Base-by-base conservation (phyloP, 2,888 invertebrate genomes). In the Caenorhabditis angaria region DNA sequence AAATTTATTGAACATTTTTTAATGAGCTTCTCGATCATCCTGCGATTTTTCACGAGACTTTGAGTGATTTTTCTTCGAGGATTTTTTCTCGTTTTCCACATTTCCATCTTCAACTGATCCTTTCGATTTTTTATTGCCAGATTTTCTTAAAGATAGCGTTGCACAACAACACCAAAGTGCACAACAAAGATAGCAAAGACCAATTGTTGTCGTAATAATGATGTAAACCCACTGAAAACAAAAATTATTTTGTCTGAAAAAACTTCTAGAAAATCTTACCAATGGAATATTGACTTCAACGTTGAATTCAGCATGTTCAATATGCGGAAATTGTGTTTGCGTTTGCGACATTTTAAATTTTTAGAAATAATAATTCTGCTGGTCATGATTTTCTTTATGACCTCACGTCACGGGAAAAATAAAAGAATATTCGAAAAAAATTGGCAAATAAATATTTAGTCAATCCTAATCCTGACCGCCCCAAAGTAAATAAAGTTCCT, bases 151-250 rank as follows among this genome's bases (percentile, higher is more conserved):
- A 41, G 6, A 18, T 18, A 41, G 18, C 14, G 41, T 41, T 41
- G 41, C 41, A 41, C 41, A 41, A 41, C 41, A 41, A 41, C 41
- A 41, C 41, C 41, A 41, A 41, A 41, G 41, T 18, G 41, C 41
- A 41, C 41, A 41, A 41, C 41, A 41, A 6, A 41, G 41, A 41
- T 41, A 41, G 18, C 10, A 41, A 18, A 18, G 10, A 14, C 41
- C 18, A 14, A 41, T 2, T 2, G 41, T 41, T 2, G 18, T 18
- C 6, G 41, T 18, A 6, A 41, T 41, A 12, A 41, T 18, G 18
- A 41, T 14, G 18, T 41, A 41, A 14, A 41, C 10, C 41, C 41
- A 41, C 41, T 32, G 32, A 32, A 32, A 32, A 32, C 12, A 32
- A 32, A 8, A 8, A 5, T 12, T 12, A 8, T 32, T 32, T 32